phyloP scores from a whole-genome alignment of 2,113 vertebrate genomes.

The Zapus hudsonius region DNA sequence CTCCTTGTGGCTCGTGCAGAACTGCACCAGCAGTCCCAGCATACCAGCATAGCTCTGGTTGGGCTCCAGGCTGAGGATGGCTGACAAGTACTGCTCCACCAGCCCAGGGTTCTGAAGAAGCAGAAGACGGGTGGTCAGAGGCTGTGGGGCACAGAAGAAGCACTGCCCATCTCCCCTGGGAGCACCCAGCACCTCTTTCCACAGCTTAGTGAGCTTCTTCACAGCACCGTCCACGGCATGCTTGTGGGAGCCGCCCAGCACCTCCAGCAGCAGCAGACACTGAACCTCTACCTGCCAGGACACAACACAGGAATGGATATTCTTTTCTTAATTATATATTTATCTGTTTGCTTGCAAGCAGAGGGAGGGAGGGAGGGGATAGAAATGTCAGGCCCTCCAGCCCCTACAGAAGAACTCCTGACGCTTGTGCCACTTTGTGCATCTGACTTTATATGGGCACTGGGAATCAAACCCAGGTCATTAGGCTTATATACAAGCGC shows the following conservation, averaged over 20 bases:
- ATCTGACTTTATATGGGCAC: too few relatives aligned
- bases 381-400: too few relatives aligned
- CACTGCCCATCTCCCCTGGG: background rate
- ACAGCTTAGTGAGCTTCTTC: constrained; percentile 92
- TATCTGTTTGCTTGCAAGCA: too few relatives aligned
- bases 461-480: too few relatives aligned
- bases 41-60: constrained; percentile 89
- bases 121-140: background rate
- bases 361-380: too few relatives aligned
- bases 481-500: too few relatives aligned
- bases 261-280: constrained; percentile 93
- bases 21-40: constrained; percentile 92
- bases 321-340: too few relatives aligned
- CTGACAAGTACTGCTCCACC: constrained; percentile 92
- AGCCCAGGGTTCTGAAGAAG: constrained; percentile 89
- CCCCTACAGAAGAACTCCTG: too few relatives aligned
- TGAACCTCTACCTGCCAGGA: constrained; percentile 93
- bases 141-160: fast-evolving
- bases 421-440: too few relatives aligned
- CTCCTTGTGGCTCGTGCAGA: constrained; percentile 93
- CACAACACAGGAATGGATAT: fast-evolving
- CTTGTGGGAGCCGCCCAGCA: constrained; percentile 93
- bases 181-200: constrained; percentile 89
- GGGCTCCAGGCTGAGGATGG: constrained; percentile 91
- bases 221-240: constrained; percentile 89